These are phyloP conservation scores for Drosophila kanekoi DNA, from an alignment of 2,888 invertebrate genomes.

Conservation along the genomic window DNA sequence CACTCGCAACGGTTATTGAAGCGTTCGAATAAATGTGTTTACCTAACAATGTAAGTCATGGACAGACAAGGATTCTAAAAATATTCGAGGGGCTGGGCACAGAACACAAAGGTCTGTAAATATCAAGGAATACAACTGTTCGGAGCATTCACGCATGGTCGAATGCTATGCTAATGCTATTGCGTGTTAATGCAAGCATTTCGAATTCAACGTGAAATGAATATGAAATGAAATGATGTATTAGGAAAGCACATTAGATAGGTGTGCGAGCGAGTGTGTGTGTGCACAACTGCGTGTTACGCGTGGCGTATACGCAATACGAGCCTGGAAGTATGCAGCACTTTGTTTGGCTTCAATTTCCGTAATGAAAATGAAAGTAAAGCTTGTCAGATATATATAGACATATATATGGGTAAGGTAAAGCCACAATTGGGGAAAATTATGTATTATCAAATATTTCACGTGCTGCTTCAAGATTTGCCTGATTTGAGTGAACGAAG, in stretches of 20 bases:
- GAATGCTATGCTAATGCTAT: slow-evolving; percentile 30
- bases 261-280: neutral
- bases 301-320: slow-evolving; percentile 68
- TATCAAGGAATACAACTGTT: slow-evolving; percentile 7
- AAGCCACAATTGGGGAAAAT: neutral
- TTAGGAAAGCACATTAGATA: slow-evolving; percentile 10
- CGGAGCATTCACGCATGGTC: slow-evolving; percentile 45
- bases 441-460: too few species aligned
- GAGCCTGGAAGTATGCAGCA: slow-evolving; percentile 72
- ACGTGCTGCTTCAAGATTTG: too few species aligned
- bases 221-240: slow-evolving; percentile 51
- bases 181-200: slow-evolving; percentile 52
- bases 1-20: slow-evolving; percentile 11
- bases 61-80: slow-evolving; percentile 7
- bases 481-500: too few species aligned
- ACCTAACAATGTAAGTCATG: slow-evolving; percentile 17
- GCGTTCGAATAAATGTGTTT: slow-evolving; percentile 4
- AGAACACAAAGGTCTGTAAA: slow-evolving; percentile 14
- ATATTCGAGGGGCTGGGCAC: slow-evolving; percentile 1
- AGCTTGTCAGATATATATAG: slow-evolving; percentile 5
- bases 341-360: slow-evolving; percentile 56
- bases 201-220: slow-evolving; percentile 54
- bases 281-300: slow-evolving; percentile 12
- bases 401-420: neutral
- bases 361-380: slow-evolving; percentile 58